Conservation (phyloP, 35 echinoderm and acorn worm genomes). For the Holothuria glaberrima region DNA sequence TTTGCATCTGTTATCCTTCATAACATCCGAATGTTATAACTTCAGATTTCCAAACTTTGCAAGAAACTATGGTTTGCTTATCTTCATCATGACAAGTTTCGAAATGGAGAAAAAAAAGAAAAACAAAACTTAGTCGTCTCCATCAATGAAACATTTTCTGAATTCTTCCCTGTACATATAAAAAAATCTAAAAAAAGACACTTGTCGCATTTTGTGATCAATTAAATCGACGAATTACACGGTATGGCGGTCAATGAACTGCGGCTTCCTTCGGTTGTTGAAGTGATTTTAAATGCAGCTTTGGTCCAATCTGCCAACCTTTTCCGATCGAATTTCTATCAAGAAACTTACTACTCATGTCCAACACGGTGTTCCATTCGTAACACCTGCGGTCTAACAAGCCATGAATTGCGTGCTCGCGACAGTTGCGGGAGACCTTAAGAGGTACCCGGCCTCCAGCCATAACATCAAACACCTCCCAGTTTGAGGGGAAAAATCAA, state of each 20-base stretch:
- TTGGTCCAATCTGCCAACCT: constrained; percentile 41
- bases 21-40: too few relatives aligned
- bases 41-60: too few relatives aligned
- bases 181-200: too few relatives aligned
- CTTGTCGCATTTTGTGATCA: too few relatives aligned
- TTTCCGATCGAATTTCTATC: constrained; percentile 51
- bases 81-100: too few relatives aligned
- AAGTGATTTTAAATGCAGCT: constrained; percentile 54
- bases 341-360: constrained; percentile 40
- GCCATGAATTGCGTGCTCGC: constrained; percentile 34
- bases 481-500: constrained; percentile 21
- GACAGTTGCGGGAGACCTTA: constrained; percentile 33
- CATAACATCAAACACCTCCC: constrained; percentile 45
- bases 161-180: too few relatives aligned
- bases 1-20: too few relatives aligned
- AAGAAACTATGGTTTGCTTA: too few relatives aligned
- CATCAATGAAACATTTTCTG: too few relatives aligned
- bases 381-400: constrained; percentile 52
- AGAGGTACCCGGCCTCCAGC: constrained; percentile 42
- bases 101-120: too few relatives aligned
- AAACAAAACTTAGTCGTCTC: too few relatives aligned
- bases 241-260: constrained; percentile 33
- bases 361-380: constrained; percentile 49
- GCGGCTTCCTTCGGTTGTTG: constrained; percentile 33
- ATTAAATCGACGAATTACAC: too few relatives aligned